phyloP scores from a whole-genome alignment of 35 echinoderm and acorn worm genomes.

The Heliocidaris tuberculata region DNA sequence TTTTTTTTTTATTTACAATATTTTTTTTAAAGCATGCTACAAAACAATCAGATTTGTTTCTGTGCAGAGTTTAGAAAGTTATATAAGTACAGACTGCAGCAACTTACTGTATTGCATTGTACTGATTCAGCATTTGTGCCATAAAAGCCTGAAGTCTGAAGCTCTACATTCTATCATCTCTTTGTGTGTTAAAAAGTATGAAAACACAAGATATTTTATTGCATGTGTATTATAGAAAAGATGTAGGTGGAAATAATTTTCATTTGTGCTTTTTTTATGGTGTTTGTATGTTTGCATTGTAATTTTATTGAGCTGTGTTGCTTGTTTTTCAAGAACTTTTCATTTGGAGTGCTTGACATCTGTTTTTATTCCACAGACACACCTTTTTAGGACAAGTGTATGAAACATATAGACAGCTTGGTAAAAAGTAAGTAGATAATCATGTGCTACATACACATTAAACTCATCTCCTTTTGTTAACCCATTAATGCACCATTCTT shows the following conservation, averaged over 20 bases:
- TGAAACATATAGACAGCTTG: slow-evolving; percentile 47
- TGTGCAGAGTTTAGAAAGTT: too few relatives aligned
- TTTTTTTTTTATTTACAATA: too few relatives aligned
- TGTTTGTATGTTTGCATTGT: background rate
- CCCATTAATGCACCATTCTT: background rate
- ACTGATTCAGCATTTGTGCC: too few relatives aligned
- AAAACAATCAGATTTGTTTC: too few relatives aligned
- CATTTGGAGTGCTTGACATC: background rate
- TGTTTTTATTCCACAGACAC: slow-evolving; percentile 40
- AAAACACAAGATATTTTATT: background rate
- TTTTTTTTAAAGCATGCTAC: too few relatives aligned
- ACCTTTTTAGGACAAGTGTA: slow-evolving; percentile 34
- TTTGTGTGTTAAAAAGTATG: background rate
- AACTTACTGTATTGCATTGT: too few relatives aligned
- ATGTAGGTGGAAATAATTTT: background rate
- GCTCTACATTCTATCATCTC: too few relatives aligned
- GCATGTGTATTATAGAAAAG: background rate
- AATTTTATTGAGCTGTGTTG: background rate
- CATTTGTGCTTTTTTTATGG: background rate
- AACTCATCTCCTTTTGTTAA: background rate
- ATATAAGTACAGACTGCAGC: too few relatives aligned
- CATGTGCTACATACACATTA: background rate
- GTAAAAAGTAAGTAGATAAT: slow-evolving; percentile 36
- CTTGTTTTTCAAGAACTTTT: background rate
- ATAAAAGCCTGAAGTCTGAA: too few relatives aligned